Conservation (phyloP, 1,140 invertebrate genomes). For the Steinernema feltiae region DNA sequence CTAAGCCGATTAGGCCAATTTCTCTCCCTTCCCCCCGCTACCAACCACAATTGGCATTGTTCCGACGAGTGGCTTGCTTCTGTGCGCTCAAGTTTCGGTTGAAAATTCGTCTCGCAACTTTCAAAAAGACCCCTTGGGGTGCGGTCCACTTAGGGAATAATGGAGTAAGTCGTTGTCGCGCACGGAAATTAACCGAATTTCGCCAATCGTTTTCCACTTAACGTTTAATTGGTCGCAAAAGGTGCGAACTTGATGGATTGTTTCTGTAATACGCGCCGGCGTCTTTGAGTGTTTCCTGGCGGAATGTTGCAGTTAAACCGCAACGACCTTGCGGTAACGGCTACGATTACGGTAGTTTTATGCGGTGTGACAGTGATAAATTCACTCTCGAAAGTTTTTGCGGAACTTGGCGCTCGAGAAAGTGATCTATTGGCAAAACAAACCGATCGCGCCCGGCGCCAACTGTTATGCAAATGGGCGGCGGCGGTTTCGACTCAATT, state of each 20-base stretch:
- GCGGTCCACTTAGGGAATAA: background rate
- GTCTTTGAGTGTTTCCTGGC: no score
- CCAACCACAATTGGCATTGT: background rate
- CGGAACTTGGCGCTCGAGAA: background rate
- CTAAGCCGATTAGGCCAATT: background rate
- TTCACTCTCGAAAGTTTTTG: background rate
- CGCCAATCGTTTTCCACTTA: background rate
- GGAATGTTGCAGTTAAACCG: no score
- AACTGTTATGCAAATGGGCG: conserved; percentile 9
- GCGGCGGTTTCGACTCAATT: conserved; percentile 9
- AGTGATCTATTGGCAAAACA: background rate
- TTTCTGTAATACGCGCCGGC: background rate
- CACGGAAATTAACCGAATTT: background rate
- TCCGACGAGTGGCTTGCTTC: no score
- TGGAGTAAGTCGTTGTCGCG: background rate
- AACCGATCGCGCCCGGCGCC: background rate
- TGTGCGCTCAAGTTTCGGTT: no score
- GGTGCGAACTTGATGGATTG: background rate
- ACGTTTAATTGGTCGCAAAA: background rate
- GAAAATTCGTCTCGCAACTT: no score
- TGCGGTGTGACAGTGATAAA: no score
- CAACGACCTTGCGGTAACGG: background rate
- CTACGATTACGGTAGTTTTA: no score
- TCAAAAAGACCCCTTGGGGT: background rate
- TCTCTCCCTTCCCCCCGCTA: background rate